Conservation (phyloP, 1,140 invertebrate species). For the Anastrepha ludens region DNA sequence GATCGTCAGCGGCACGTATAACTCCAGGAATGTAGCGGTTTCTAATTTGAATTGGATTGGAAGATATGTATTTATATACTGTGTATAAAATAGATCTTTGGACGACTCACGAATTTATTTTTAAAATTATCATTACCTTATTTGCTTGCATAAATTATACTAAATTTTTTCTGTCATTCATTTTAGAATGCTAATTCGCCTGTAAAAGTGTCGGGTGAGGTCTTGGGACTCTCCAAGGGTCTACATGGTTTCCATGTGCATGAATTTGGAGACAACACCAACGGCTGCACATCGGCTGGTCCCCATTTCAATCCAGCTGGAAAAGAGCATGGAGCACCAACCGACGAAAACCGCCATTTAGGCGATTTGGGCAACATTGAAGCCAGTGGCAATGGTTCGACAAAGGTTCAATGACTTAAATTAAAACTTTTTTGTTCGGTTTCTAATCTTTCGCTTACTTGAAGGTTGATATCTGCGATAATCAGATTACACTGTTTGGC, state of each 20-base stretch:
- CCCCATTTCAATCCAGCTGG: conserved; percentile 94
- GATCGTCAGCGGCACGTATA: too few relatives aligned
- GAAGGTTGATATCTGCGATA: conserved; percentile 84
- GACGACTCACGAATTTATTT: too few relatives aligned
- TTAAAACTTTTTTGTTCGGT: conserved; percentile 39
- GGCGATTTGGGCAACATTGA: conserved; percentile 95
- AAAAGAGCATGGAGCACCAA: conserved; percentile 90
- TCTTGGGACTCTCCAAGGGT: conserved; percentile 82
- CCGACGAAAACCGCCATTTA: conserved; percentile 84
- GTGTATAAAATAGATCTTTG: too few relatives aligned
- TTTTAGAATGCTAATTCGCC: conserved; percentile 75
- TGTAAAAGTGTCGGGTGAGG: conserved; percentile 83
- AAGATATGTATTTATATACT: too few relatives aligned
- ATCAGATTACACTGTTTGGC: conserved; percentile 84
- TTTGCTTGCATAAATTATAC: not conserved
- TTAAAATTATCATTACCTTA: too few relatives aligned
- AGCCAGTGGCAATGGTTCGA: conserved; percentile 82
- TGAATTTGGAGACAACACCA: conserved; percentile 97
- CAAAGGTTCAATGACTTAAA: conserved; percentile 72
- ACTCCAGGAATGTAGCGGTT: too few relatives aligned
- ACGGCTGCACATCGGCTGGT: conserved; percentile 96
- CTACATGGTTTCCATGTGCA: conserved; percentile 96
- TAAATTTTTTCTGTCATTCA: not conserved
- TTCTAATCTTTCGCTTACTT: not conserved
- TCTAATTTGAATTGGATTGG: too few relatives aligned